Percentiles rank a stretch among this genome's conserved stretches.
These are phyloP conservation scores for Thaumatotibia leucotreta DNA, from an alignment of 1,140 invertebrate genomes.

Conservation along the genomic window DNA sequence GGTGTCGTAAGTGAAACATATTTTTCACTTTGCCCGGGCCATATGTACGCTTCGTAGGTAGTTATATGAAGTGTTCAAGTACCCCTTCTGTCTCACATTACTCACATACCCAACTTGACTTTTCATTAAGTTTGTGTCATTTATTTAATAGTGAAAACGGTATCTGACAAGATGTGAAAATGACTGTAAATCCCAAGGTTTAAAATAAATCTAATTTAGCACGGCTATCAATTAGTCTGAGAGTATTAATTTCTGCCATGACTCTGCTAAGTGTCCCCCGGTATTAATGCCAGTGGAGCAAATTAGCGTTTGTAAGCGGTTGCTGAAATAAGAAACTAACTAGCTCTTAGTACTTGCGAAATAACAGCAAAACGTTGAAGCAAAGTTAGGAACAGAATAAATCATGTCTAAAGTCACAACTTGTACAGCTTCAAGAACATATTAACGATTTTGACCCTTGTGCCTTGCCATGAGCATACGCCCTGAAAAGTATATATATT, in stretches of 20 bases:
- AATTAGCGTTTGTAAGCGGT: neutral
- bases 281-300: constrained; percentile 3
- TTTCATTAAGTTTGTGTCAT: no score
- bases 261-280: constrained; percentile 2
- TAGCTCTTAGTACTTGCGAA: neutral
- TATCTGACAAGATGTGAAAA: neutral
- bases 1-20: no score
- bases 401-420: neutral
- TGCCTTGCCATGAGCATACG: no score
- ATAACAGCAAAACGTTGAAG: neutral
- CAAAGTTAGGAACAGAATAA: neutral
- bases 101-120: no score
- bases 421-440: no score
- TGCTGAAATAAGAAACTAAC: constrained; percentile 1
- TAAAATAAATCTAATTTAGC: neutral
- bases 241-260: neutral
- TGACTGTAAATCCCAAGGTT: neutral
- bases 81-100: no score
- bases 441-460: no score
- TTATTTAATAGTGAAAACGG: no score
- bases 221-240: neutral
- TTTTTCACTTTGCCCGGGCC: no score
- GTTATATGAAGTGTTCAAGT: no score
- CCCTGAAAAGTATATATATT: no score
- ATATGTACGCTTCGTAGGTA: no score